phyloP scores from a whole-genome alignment of 1,140 invertebrate species.

The Heliothis virescens region DNA sequence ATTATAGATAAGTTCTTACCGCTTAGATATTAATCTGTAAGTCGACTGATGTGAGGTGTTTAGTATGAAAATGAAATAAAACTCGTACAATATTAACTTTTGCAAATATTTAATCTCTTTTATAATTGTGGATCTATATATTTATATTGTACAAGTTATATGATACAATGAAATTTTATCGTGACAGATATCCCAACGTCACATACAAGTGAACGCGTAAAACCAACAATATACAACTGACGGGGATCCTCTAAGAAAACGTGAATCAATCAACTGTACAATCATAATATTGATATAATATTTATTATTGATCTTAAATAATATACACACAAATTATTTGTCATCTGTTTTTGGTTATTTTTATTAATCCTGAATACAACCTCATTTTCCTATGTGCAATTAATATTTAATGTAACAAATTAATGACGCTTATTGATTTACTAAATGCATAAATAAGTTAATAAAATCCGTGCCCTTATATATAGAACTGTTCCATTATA shows the following conservation, averaged over 20 bases:
- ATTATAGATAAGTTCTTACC: constrained; percentile 54
- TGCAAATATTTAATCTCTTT: constrained; percentile 87
- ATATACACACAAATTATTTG: constrained; percentile 85
- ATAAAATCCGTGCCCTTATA: constrained; percentile 63
- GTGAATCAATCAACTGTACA: constrained; percentile 77
- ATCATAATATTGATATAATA: constrained; percentile 72
- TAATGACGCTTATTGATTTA: constrained; percentile 53
- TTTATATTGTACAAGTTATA: constrained; percentile 87
- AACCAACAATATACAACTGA: constrained; percentile 72
- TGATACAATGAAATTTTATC: constrained; percentile 84
- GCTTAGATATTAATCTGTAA: constrained; percentile 52
- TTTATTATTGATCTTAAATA: constrained; percentile 79
- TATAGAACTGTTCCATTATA: constrained; percentile 45
- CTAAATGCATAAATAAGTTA: constrained; percentile 62
- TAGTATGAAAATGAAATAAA: constrained; percentile 68
- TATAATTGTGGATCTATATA: constrained; percentile 87
- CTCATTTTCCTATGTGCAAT: constrained; percentile 84
- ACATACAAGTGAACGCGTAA: constrained; percentile 63
- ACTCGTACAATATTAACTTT: constrained; percentile 81
- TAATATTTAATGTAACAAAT: constrained; percentile 63
- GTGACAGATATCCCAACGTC: constrained; percentile 70
- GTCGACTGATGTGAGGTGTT: constrained; percentile 58
- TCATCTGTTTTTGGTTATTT: constrained; percentile 73
- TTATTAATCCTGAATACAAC: constrained; percentile 81
- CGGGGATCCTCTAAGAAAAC: constrained; percentile 65